Conservation (phyloP, 2,888 invertebrate genomes). For the Hipparchia semele region DNA sequence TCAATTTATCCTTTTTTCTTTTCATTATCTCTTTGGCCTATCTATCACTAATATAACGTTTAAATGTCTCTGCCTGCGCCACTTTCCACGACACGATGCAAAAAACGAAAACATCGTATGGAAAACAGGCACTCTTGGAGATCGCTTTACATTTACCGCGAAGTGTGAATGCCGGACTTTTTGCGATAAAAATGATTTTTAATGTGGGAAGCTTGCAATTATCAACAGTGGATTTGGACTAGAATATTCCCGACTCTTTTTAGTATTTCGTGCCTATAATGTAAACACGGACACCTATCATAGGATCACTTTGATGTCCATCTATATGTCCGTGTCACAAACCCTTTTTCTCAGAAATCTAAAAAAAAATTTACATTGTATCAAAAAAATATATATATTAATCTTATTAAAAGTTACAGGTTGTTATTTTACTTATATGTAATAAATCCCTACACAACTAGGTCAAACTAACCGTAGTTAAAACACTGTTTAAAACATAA, state of each 20-base stretch:
- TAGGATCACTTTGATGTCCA: no score
- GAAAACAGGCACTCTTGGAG: slow-evolving; percentile 22
- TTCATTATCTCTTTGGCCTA: neutral
- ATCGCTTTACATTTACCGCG: slow-evolving; percentile 24
- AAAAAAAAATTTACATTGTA: no score
- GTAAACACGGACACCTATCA: no score
- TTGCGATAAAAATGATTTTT: slow-evolving; percentile 21
- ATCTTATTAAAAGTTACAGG: no score
- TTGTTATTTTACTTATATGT: no score
- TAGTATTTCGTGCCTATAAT: neutral
- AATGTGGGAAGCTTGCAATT: slow-evolving; percentile 6
- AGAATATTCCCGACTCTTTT: neutral
- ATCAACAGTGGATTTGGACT: neutral
- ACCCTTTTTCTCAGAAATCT: no score
- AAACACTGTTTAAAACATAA: slow-evolving; percentile 11
- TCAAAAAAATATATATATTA: no score
- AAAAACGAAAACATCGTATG: slow-evolving; percentile 21
- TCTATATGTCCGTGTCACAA: no score
- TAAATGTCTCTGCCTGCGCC: neutral
- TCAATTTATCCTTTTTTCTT: neutral
- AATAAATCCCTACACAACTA: neutral
- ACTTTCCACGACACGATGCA: slow-evolving; percentile 20
- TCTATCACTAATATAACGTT: slow-evolving; percentile 9
- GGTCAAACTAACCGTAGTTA: neutral
- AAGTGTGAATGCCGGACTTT: slow-evolving; percentile 20